Percentiles rank a stretch among this genome's conserved stretches.
Evolutionary conservation across 2,113 vertebrate genomes (phyloP).

Genomic region (Channa argus): DNA sequence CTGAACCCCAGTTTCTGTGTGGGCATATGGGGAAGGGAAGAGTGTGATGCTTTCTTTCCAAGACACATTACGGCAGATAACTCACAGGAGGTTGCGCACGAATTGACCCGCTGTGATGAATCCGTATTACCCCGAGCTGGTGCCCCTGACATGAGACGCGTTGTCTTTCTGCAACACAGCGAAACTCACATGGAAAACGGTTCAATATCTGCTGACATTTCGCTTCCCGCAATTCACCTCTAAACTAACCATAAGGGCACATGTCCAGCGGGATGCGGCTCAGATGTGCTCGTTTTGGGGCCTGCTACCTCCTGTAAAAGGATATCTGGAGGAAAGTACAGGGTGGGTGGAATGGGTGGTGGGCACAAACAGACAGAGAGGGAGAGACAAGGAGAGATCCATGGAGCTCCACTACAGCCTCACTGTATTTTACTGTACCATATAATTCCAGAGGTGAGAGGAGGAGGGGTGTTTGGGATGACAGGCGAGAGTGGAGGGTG

Average conservation of each 20-base stretch:
- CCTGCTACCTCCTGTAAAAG: conserved; percentile 50
- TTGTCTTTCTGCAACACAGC: neutral
- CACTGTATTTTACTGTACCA: conserved; percentile 46
- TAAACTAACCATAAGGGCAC: conserved; percentile 3
- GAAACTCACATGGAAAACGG: neutral
- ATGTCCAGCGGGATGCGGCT: neutral
- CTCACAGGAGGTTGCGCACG: too few species aligned
- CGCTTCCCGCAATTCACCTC: conserved; percentile 15
- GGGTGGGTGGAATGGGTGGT: neutral
- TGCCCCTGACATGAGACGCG: neutral
- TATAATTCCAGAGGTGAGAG: conserved; percentile 61
- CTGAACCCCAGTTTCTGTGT: neutral
- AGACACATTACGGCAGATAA: too few species aligned
- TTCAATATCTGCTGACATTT: neutral
- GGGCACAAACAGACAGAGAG: conserved; percentile 21
- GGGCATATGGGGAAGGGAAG: too few species aligned
- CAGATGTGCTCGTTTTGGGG: conserved; percentile 37
- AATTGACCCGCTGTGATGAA: too few species aligned
- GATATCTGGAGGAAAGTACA: conserved; percentile 45
- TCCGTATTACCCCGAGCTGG: too few species aligned
- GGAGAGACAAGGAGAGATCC: conserved; percentile 26
- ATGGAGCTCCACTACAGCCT: conserved; percentile 54
- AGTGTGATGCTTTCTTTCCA: too few species aligned
- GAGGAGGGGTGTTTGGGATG: conserved; percentile 25
- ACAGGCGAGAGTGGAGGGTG: conserved; percentile 46